These are phyloP conservation scores for Magallana gigas DNA, from an alignment of 1,140 invertebrate genomes.

Conservation along the genomic window DNA sequence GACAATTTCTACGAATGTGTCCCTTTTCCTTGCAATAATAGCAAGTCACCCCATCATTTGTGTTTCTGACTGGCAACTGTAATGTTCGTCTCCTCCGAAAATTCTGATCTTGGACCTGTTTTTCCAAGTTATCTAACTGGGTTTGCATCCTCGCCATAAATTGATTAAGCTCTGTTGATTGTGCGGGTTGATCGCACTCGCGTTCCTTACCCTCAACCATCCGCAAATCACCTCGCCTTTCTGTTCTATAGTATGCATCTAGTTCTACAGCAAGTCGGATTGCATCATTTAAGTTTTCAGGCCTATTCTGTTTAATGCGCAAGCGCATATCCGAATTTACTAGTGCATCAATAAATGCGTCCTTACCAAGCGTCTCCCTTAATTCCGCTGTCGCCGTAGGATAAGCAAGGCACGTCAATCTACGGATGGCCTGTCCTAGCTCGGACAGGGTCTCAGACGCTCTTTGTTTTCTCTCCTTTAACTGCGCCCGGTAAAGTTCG, in stretches of 20 bases:
- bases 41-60: not conserved
- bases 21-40: not conserved
- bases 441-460: too few relatives aligned
- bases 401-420: constrained; percentile 18
- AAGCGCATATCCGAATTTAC: constrained; percentile 28
- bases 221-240: not conserved
- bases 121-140: too few relatives aligned
- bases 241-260: constrained; percentile 16
- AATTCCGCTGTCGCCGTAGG: not conserved
- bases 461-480: too few relatives aligned
- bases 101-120: too few relatives aligned
- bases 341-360: not conserved
- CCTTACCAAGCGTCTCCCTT: not conserved
- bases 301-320: constrained; percentile 26
- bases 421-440: constrained; percentile 1
- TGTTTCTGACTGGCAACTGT: too few relatives aligned
- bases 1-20: not conserved
- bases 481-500: too few relatives aligned
- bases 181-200: not conserved
- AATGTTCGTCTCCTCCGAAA: too few relatives aligned
- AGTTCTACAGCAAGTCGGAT: constrained; percentile 29
- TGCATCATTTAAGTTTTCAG: constrained; percentile 5
- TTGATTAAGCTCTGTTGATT: too few relatives aligned
- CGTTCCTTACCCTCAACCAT: not conserved
- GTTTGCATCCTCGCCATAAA: too few relatives aligned